Evolutionary conservation across 2,888 invertebrate genomes (phyloP), one percentile per base, ranked within the genome.

Genomic region (Neoaliturus tenellus): DNA sequence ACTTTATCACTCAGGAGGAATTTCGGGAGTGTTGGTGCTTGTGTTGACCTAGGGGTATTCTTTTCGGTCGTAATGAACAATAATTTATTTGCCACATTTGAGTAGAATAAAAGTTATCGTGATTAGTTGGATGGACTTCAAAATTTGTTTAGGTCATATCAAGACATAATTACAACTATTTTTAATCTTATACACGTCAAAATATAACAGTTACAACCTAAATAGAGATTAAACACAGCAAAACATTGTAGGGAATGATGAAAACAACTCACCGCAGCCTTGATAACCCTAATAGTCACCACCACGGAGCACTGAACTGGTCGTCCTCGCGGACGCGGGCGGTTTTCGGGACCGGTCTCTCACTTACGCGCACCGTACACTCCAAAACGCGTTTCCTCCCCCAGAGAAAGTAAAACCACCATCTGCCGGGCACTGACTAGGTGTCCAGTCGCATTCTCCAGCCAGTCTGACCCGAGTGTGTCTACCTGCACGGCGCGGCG

Each of bases 361-460:
- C 62, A 62, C 62, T 55, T 33, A 78, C 48, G 78, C 55, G 48
- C 31, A 55, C 28, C 51, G n/a, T 48, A 35, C 78, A 78, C 78
- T 75, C 41, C 75, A 44, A 41, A 35, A 78, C 31, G 78, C 69
- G 62, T 81, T 69, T 81, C 48, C 69, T 69, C 82, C 73, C 82
- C 73, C 82, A 73, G 58, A 73, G 51, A 69, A 69, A 69, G 71
- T 69, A 48, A 69, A 62, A 69, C 44, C 81, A 69, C 69, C 67
- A 69, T 48, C 55, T 73, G 51, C 58, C 55, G 35, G 23, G 62
- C 81, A 81, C 81, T 35, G 62, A 62, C 51, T 35, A 39, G 71
- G 71, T 71, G 71, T 81, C 39, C 81, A 81, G 81, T 62, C 62
- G 62, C 55, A 67, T 81, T 41, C 67, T 41, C 81, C n/a, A 41